phyloP scores from a whole-genome alignment of 2,797 vertebrate species.

The Gadopsis marmoratus region DNA sequence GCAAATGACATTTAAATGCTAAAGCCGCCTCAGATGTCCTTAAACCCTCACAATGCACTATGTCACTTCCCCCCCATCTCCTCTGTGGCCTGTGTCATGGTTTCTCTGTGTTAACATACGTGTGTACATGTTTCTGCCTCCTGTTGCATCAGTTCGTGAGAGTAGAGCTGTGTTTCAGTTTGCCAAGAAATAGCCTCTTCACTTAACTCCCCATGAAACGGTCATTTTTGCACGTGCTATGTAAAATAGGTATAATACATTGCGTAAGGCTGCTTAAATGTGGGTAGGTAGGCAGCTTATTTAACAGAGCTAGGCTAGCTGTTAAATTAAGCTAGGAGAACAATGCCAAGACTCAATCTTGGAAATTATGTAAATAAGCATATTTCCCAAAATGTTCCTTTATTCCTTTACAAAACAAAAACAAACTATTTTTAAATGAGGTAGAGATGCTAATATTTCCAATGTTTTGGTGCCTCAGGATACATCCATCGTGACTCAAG shows the following conservation, averaged over 20 bases:
- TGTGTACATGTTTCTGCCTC: neutral
- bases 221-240: neutral
- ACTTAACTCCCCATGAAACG: neutral
- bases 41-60: constrained; percentile 41
- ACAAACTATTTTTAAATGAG: neutral
- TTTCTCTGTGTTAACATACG: constrained; percentile 6
- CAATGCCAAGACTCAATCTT: neutral
- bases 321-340: neutral
- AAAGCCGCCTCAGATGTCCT: constrained; percentile 48
- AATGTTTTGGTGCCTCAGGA: neutral
- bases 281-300: neutral
- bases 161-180: neutral
- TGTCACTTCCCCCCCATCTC: constrained; percentile 36
- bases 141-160: constrained; percentile 14
- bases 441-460: neutral
- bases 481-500: neutral
- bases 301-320: neutral
- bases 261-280: neutral
- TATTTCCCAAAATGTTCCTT: neutral
- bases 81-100: constrained; percentile 6
- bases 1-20: constrained; percentile 75
- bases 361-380: neutral
- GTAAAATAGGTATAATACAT: neutral
- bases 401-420: neutral
- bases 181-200: neutral